Evolutionary conservation across 1,140 invertebrate genomes (phyloP).

Genomic region (Drosophila orosa): DNA sequence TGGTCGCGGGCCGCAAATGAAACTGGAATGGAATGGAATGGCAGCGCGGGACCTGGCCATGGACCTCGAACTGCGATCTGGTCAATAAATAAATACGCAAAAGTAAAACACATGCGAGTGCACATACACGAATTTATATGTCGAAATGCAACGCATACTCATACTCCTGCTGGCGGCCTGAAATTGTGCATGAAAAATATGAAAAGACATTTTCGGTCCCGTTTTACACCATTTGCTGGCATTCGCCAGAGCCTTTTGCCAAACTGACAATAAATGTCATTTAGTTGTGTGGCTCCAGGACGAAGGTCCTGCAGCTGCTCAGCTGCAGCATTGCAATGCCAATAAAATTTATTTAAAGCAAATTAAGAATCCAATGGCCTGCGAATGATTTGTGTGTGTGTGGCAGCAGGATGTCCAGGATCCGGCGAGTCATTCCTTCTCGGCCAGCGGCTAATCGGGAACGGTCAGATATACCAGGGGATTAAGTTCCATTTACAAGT

Average conservation of each 20-base stretch:
- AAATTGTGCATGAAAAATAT: conserved; percentile 80
- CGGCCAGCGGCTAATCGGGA: conserved; percentile 32
- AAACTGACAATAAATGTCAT: conserved; percentile 79
- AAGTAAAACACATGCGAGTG: conserved; percentile 49
- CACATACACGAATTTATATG: conserved; percentile 12
- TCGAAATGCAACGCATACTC: conserved; percentile 35
- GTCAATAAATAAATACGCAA: conserved; percentile 77
- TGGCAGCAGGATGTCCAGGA: conserved; percentile 10
- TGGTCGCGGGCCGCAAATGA: conserved; percentile 57
- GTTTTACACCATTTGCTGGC: conserved; percentile 18
- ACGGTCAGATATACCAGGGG: conserved; percentile 11
- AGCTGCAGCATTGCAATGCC: conserved; percentile 63
- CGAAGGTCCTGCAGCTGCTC: conserved; percentile 33
- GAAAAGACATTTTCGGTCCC: conserved; percentile 70
- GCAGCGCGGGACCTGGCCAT: not conserved
- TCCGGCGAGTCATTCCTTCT: too few species aligned
- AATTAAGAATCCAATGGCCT: conserved; percentile 68
- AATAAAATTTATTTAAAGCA: conserved; percentile 79
- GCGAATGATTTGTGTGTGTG: conserved; percentile 64
- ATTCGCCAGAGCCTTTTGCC: conserved; percentile 12
- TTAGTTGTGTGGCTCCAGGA: conserved; percentile 54
- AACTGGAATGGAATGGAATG: conserved; percentile 30
- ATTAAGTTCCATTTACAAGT: conserved; percentile 36
- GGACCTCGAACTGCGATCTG: conserved; percentile 42
- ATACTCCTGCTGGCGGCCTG: conserved; percentile 11